Conservation (phyloP, 2,797 vertebrate species). For the Sebastes vulpes region DNA sequence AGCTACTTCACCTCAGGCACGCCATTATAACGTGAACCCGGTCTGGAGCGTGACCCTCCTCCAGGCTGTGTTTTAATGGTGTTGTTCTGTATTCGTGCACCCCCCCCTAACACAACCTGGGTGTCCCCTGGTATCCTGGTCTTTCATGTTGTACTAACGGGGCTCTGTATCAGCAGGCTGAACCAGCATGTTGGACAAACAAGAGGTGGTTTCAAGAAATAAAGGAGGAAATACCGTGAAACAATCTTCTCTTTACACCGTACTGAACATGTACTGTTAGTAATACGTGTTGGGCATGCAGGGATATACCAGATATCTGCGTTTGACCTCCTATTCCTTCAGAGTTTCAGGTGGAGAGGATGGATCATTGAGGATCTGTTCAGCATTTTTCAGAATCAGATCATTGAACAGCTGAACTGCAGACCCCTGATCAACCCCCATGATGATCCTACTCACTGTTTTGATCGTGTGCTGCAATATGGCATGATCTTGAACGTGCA, state of each 20-base stretch:
- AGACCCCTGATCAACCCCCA: no score
- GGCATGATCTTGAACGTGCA: no score
- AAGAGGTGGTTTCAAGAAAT: slow-evolving; percentile 17
- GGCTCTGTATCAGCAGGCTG: neutral
- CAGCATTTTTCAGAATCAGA: no score
- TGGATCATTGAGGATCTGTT: no score
- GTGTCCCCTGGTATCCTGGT: slow-evolving; percentile 4
- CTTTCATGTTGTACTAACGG: slow-evolving; percentile 21
- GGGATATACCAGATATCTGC: no score
- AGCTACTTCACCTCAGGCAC: slow-evolving; percentile 25
- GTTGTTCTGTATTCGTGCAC: slow-evolving; percentile 7
- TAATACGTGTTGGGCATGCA: neutral
- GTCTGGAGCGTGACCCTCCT: slow-evolving; percentile 18
- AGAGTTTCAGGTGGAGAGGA: no score
- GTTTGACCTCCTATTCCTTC: no score
- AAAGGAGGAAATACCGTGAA: neutral
- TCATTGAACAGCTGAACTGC: no score
- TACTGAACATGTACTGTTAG: neutral
- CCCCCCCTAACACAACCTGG: slow-evolving; percentile 11
- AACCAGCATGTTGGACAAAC: neutral
- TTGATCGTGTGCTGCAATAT: no score
- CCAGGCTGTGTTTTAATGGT: slow-evolving; percentile 56
- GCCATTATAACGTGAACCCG: slow-evolving; percentile 42
- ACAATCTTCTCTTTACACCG: neutral
- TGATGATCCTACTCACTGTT: no score